Percentiles rank a stretch among this genome's conserved stretches.
phyloP scores from a whole-genome alignment of 2,797 vertebrate genomes.

The Protosalanx chinensis region DNA sequence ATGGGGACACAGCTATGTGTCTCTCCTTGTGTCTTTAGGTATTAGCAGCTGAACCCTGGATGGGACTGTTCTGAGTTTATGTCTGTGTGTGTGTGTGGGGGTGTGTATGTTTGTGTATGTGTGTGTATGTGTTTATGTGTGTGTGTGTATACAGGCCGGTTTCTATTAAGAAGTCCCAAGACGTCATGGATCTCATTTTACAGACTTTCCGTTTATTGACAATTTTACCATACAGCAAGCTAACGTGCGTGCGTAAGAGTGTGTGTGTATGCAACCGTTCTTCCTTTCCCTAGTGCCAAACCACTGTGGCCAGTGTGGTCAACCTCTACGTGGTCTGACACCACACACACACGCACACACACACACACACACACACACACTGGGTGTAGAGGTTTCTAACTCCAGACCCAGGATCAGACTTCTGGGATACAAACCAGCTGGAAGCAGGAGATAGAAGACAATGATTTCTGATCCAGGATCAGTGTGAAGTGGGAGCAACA shows the following conservation, averaged over 20 bases:
- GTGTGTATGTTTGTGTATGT: not conserved
- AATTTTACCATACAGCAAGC: not conserved
- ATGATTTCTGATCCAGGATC: constrained; percentile 9
- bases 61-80: too few relatives aligned
- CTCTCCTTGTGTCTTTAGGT: too few relatives aligned
- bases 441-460: constrained; percentile 49
- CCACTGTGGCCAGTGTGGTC: constrained; percentile 59
- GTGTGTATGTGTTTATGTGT: not conserved
- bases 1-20: too few relatives aligned
- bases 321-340: constrained; percentile 15
- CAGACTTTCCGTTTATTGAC: not conserved
- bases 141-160: constrained; percentile 6
- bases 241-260: not conserved
- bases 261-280: not conserved
- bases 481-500: not conserved
- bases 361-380: too few relatives aligned
- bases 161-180: not conserved
- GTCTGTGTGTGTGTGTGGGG: too few relatives aligned
- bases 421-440: constrained; percentile 49
- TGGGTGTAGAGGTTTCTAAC: constrained; percentile 53
- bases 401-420: constrained; percentile 50
- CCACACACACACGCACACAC: constrained; percentile 48
- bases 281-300: constrained; percentile 21
- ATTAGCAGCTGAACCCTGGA: too few relatives aligned
- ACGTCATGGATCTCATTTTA: too few relatives aligned